Conservation (phyloP, 2,797 vertebrate species). For the Sebastes steindachneri region DNA sequence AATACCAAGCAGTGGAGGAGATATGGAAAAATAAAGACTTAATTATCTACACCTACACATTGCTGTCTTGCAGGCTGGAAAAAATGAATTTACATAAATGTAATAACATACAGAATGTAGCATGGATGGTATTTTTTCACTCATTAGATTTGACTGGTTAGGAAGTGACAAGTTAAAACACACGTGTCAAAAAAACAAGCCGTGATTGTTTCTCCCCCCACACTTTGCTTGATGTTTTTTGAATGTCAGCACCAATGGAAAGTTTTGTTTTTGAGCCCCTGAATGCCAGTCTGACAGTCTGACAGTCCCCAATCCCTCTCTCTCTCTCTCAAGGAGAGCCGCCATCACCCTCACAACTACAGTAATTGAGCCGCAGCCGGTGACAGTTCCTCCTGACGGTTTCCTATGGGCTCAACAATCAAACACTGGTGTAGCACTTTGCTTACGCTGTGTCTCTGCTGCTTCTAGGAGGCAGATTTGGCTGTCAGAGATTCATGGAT, state of each 20-base stretch:
- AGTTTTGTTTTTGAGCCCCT: slow-evolving; percentile 52
- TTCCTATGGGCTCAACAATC: slow-evolving; percentile 57
- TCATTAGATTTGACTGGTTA: slow-evolving; percentile 22
- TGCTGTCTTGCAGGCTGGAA: neutral
- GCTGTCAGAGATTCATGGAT: slow-evolving; percentile 41
- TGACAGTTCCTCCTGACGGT: slow-evolving; percentile 59
- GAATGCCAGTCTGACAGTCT: slow-evolving; percentile 60
- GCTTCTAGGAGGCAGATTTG: slow-evolving; percentile 26
- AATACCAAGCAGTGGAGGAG: slow-evolving; percentile 2
- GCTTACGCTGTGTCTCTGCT: slow-evolving; percentile 11
- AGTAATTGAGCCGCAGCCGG: slow-evolving; percentile 64
- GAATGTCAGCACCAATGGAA: slow-evolving; percentile 31
- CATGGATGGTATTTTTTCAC: neutral
- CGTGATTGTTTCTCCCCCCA: neutral
- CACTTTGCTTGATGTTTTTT: slow-evolving; percentile 41
- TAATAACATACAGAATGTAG: neutral
- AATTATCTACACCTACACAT: slow-evolving; percentile 41
- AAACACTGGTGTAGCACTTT: slow-evolving; percentile 37
- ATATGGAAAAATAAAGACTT: slow-evolving; percentile 11
- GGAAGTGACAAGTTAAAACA: slow-evolving; percentile 25
- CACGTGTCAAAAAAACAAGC: neutral
- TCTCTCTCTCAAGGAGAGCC: slow-evolving; percentile 36
- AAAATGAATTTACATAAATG: slow-evolving; percentile 14
- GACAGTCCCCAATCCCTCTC: slow-evolving; percentile 56
- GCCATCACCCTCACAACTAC: slow-evolving; percentile 51